Conservation (phyloP, 2,797 vertebrate genomes). For the Spatula clypeata region DNA sequence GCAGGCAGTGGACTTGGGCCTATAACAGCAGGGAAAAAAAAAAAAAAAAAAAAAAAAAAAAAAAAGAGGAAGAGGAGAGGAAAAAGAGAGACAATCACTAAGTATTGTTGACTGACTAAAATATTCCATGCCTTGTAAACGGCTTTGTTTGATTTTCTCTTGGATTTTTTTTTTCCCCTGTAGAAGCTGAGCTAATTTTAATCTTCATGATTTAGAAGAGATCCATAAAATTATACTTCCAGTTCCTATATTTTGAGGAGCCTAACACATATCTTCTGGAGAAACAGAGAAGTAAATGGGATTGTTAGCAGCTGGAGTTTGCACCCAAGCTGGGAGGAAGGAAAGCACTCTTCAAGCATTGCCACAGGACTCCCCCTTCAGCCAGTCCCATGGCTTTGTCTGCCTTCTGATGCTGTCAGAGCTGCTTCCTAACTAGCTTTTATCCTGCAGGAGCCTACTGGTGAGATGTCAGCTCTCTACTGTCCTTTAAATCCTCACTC, state of each 20-base stretch:
- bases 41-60: not conserved
- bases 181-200: not conserved
- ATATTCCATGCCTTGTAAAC: not conserved
- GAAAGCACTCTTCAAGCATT: not conserved
- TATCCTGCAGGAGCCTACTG: not conserved
- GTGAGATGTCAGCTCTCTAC: not conserved
- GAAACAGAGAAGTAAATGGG: not conserved
- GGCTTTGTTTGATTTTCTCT: not conserved
- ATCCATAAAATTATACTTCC: not conserved
- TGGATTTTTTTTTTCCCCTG: not conserved
- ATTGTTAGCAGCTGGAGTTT: not conserved
- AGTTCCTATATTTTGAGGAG: not conserved
- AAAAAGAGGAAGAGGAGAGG: fast-evolving
- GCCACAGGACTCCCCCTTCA: not conserved
- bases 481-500: not conserved
- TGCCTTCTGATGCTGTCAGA: not conserved
- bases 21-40: not conserved
- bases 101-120: not conserved
- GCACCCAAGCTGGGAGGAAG: not conserved
- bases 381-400: not conserved
- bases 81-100: not conserved
- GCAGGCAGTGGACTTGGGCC: too few relatives aligned
- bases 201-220: not conserved
- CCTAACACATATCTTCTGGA: not conserved
- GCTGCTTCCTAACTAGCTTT: not conserved